Evolutionary conservation across 2,113 vertebrate genomes (phyloP).

Genomic region (Protomyctophum bolini): DNA sequence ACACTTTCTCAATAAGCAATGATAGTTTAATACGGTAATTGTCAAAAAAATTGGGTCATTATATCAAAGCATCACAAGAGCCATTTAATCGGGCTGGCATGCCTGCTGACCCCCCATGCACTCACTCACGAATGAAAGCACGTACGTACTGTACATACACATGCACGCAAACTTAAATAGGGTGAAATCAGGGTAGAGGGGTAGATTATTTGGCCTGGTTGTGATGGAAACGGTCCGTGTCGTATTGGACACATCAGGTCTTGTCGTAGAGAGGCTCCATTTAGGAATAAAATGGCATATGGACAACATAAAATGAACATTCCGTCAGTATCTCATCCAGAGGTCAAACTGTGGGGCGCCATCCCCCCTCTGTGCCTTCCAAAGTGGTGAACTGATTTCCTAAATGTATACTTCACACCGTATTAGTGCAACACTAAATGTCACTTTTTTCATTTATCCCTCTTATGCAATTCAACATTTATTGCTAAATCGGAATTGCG

Average conservation of each 20-base stretch:
- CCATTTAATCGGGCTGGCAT: slow-evolving; percentile 82
- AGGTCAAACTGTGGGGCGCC: slow-evolving; percentile 48
- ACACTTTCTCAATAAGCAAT: slow-evolving; percentile 87
- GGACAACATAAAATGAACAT: slow-evolving; percentile 74
- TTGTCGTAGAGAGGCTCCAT: slow-evolving; percentile 50
- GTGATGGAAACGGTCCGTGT: slow-evolving; percentile 69
- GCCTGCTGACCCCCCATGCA: slow-evolving; percentile 67
- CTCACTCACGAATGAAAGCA: background rate
- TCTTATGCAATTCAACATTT: slow-evolving; percentile 54
- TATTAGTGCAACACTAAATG: slow-evolving; percentile 58
- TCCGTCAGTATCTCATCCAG: slow-evolving; percentile 53
- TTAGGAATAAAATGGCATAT: slow-evolving; percentile 59
- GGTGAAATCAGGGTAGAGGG: slow-evolving; percentile 71
- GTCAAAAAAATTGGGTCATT: slow-evolving; percentile 85
- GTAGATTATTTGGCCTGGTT: slow-evolving; percentile 34
- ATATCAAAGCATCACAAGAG: slow-evolving; percentile 76
- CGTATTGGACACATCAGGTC: slow-evolving; percentile 61
- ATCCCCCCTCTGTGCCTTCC: slow-evolving; percentile 51
- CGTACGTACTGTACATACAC: background rate
- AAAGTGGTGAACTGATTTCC: slow-evolving; percentile 50
- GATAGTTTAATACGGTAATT: slow-evolving; percentile 93
- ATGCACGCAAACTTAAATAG: slow-evolving; percentile 60
- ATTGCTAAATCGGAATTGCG: slow-evolving; percentile 44
- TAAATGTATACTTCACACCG: slow-evolving; percentile 54
- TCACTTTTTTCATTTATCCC: slow-evolving; percentile 69